Evolutionary conservation across 2,113 vertebrate genomes (phyloP).

Genomic region (Pelecanoides urinatrix): DNA sequence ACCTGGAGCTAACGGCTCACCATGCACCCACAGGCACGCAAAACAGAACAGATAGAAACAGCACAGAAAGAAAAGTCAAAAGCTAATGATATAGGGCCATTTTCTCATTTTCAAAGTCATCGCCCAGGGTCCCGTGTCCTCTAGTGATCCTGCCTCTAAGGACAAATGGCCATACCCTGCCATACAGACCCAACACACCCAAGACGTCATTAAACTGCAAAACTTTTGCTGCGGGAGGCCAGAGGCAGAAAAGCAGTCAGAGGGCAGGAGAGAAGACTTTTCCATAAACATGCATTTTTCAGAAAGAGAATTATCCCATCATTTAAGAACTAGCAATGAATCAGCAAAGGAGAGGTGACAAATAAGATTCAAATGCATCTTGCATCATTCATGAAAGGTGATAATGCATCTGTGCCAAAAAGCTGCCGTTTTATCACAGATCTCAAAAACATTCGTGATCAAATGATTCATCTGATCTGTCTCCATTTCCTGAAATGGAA

Average conservation of each 20-base stretch:
- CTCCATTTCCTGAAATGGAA: neutral
- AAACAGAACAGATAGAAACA: neutral
- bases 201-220: neutral
- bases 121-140: neutral
- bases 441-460: neutral
- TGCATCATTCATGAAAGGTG: neutral
- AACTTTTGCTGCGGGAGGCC: neutral
- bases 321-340: neutral
- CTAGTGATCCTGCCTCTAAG: neutral
- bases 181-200: neutral
- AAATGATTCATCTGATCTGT: neutral
- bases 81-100: neutral
- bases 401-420: neutral
- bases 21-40: neutral
- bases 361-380: neutral
- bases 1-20: too few species aligned
- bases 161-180: neutral
- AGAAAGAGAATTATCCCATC: neutral
- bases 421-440: neutral
- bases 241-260: neutral
- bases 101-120: neutral
- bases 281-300: neutral
- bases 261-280: fast-evolving
- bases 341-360: neutral
- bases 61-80: neutral